phyloP scores from a whole-genome alignment of 2,797 vertebrate species.

The Pitangus sulphuratus region DNA sequence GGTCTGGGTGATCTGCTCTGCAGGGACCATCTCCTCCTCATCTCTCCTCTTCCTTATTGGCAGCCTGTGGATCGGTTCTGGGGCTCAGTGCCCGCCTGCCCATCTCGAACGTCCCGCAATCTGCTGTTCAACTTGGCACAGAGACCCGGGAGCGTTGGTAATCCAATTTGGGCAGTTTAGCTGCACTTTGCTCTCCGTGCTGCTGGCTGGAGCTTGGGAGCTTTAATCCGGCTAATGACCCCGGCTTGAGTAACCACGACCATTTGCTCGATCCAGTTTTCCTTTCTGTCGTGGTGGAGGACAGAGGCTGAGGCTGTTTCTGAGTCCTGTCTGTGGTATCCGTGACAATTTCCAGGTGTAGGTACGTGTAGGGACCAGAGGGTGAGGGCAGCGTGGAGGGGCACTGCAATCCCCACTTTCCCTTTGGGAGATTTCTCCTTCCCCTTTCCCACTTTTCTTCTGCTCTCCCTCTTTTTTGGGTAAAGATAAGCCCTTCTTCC shows the following conservation, averaged over 20 bases:
- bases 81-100: neutral
- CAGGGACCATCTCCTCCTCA: neutral
- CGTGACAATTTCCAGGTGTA: neutral
- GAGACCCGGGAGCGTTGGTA: neutral
- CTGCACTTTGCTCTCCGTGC: slow-evolving; percentile 55
- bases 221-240: slow-evolving; percentile 72
- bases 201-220: slow-evolving; percentile 23
- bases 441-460: neutral
- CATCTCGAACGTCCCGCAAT: neutral
- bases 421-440: neutral
- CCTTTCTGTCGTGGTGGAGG: neutral
- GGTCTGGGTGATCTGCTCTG: neutral
- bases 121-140: slow-evolving; percentile 41
- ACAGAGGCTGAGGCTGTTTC: neutral
- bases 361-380: neutral
- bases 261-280: slow-evolving; percentile 51
- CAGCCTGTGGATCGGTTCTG: neutral
- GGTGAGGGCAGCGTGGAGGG: neutral
- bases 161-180: slow-evolving; percentile 71
- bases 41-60: neutral
- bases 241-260: neutral
- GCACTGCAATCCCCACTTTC: neutral
- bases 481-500: slow-evolving; percentile 23
- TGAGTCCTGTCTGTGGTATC: accelerated
- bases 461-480: neutral